Evolutionary conservation across 2,888 invertebrate genomes (phyloP).

Genomic region (Graphium colonna): DNA sequence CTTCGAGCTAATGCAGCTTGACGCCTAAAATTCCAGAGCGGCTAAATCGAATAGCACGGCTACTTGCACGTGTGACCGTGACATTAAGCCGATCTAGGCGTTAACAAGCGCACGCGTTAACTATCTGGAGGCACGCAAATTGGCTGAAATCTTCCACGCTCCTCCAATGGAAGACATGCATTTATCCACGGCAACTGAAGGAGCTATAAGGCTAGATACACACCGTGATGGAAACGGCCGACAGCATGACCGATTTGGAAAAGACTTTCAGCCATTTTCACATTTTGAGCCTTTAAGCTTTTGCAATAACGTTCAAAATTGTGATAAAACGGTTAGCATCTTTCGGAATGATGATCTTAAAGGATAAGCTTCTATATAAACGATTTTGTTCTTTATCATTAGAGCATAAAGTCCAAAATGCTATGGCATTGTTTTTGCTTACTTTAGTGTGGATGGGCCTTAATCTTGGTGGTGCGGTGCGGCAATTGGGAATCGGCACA

Average conservation of each 20-base stretch:
- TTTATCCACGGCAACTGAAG: conserved; percentile 14
- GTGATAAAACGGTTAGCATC: too few species aligned
- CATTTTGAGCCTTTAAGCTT: too few species aligned
- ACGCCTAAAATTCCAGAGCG: background rate
- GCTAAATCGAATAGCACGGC: background rate
- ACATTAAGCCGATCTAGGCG: conserved; percentile 23
- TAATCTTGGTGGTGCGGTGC: conserved; percentile 20
- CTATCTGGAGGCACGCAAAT: conserved; percentile 25
- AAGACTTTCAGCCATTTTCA: too few species aligned
- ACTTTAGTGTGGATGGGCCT: background rate
- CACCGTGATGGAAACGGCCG: background rate
- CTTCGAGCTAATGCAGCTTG: background rate
- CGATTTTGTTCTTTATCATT: background rate
- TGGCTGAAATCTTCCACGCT: conserved; percentile 9
- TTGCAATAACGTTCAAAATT: too few species aligned
- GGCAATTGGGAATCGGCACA: conserved; percentile 30
- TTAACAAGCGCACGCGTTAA: conserved; percentile 17
- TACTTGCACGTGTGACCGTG: conserved; percentile 11
- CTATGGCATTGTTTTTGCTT: background rate
- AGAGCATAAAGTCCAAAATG: conserved; percentile 2
- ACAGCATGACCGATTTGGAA: too few species aligned
- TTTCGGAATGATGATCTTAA: background rate
- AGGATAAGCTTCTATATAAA: background rate
- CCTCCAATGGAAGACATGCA: conserved; percentile 4
- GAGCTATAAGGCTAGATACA: background rate